Conservation (phyloP, 2,113 vertebrate species). For the Sakesphorus luctuosus region DNA sequence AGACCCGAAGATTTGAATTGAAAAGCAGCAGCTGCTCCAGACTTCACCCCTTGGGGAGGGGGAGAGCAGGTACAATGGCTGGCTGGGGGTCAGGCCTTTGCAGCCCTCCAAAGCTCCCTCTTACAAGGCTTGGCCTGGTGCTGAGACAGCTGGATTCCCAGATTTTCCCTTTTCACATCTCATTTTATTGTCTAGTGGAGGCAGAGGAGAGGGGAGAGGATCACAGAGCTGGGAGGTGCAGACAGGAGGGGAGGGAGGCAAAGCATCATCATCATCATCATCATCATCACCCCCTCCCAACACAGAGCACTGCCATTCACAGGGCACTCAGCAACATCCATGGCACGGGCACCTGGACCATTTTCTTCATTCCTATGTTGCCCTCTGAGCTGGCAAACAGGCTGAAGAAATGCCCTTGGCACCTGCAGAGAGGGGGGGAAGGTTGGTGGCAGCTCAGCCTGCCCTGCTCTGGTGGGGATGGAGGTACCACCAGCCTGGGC, state of each 20-base stretch:
- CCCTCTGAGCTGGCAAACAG: background rate
- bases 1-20: background rate
- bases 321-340: background rate
- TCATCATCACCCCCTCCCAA: background rate
- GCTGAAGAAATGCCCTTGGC: background rate
- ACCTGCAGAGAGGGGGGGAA: accelerated
- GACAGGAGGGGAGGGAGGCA: background rate
- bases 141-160: background rate
- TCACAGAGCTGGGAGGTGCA: background rate
- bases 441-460: background rate
- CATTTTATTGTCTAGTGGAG: background rate
- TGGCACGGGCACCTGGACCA: background rate
- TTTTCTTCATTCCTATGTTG: background rate
- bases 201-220: background rate
- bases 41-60: conserved; percentile 33
- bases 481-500: background rate
- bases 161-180: background rate
- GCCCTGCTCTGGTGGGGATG: background rate
- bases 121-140: background rate
- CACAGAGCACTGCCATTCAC: background rate
- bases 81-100: background rate
- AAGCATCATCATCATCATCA: background rate
- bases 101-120: background rate
- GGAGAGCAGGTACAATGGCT: conserved; percentile 24
- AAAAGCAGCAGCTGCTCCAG: conserved; percentile 61